Conservation (phyloP, 2,888 invertebrate species). For the Vesta saturnalis region DNA sequence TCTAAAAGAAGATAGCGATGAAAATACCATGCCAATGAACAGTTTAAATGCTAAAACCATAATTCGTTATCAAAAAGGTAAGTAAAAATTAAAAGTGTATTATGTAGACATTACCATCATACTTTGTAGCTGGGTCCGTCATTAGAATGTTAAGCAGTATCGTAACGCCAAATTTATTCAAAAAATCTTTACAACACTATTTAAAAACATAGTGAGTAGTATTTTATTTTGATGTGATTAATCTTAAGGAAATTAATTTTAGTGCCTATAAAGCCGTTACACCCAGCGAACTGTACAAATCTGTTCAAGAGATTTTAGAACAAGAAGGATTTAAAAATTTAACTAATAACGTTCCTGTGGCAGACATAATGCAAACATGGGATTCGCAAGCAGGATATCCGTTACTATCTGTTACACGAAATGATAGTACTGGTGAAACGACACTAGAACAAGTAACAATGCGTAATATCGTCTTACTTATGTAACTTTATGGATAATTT, state of each 20-base stretch:
- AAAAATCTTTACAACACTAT: slow-evolving; percentile 22
- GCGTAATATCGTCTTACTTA: not conserved
- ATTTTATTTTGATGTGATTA: not conserved
- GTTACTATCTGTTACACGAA: slow-evolving; percentile 23
- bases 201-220: slow-evolving; percentile 22
- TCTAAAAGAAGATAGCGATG: slow-evolving; percentile 23
- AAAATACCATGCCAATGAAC: slow-evolving; percentile 64
- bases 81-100: not conserved
- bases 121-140: slow-evolving; percentile 67
- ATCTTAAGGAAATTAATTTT: slow-evolving; percentile 4
- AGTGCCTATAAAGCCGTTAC: slow-evolving; percentile 11
- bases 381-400: slow-evolving; percentile 31
- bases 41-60: slow-evolving; percentile 59
- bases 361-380: slow-evolving; percentile 21
- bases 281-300: slow-evolving; percentile 23
- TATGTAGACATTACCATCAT: not conserved
- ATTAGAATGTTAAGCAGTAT: slow-evolving; percentile 53
- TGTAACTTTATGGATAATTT: not conserved
- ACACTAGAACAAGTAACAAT: slow-evolving; percentile 13
- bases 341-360: slow-evolving; percentile 2
- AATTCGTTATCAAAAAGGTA: slow-evolving; percentile 24
- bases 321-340: not conserved
- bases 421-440: slow-evolving; percentile 3
- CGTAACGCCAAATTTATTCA: slow-evolving; percentile 25
- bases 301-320: slow-evolving; percentile 11